Evolutionary conservation across 92 coral and sea anemone genomes (phyloP).

Genomic region (Metridium senile): DNA sequence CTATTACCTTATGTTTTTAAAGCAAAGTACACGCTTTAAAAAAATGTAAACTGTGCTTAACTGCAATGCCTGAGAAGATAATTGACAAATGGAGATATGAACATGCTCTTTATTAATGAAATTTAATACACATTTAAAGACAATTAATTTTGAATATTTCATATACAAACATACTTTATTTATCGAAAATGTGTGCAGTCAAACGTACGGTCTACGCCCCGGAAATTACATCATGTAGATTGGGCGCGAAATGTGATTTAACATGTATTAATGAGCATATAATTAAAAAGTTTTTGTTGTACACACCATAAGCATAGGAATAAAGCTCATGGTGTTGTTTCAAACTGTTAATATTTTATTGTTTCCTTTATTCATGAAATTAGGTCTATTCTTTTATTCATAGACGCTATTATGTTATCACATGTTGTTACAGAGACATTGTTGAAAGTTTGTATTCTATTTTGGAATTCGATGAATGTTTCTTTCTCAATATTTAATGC

Average conservation of each 20-base stretch:
- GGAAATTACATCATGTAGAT: not conserved
- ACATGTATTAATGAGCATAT: no score
- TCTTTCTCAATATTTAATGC: constrained; percentile 9
- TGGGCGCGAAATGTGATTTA: not conserved
- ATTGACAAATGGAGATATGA: not conserved
- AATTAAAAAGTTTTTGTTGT: not conserved
- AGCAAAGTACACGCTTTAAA: not conserved
- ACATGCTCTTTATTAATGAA: not conserved
- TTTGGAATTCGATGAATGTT: constrained; percentile 28
- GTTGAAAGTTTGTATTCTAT: constrained; percentile 6
- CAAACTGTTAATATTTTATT: not conserved
- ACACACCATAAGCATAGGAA: not conserved
- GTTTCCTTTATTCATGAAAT: constrained; percentile 14
- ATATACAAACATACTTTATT: not conserved
- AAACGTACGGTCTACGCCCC: not conserved
- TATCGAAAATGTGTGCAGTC: not conserved
- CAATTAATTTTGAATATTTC: not conserved
- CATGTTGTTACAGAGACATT: not conserved
- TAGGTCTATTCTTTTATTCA: constrained; percentile 30
- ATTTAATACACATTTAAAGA: not conserved
- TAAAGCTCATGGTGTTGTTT: not conserved
- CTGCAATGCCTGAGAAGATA: not conserved
- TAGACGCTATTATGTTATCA: constrained; percentile 25
- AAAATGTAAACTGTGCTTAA: not conserved
- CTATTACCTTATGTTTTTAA: no score